Evolutionary conservation across 2,888 invertebrate genomes (phyloP), one percentile per base, ranked within the genome.

Genomic region (Actias luna): DNA sequence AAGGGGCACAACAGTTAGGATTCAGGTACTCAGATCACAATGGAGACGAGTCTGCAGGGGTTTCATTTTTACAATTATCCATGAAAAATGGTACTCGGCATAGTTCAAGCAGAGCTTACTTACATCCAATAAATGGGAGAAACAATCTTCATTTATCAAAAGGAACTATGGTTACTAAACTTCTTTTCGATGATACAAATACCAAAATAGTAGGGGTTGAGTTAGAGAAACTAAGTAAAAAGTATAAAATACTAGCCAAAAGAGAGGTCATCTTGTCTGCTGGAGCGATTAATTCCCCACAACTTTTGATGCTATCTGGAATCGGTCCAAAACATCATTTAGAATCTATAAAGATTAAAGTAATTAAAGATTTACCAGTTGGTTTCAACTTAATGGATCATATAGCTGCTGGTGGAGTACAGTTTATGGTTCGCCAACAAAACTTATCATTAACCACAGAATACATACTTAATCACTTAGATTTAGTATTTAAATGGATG

Each of bases 221-320:
- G 77, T 92, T 94, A 72, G 84, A 93, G 50, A 94, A 94, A 79
- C 82, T 87, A 27, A 92, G 91, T 1, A 88, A 80, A 59, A 88
- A 88, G 67, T 91, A 89, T 67, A 90, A 90, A 68, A 94, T 95
- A 57, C 84, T 92, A 69, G 95, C 95, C 1, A 93, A 87, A 52
- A 95, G 94, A 75, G 96, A 96, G 85, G 94, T 97, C 0, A 95
- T 97, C 63, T 69, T 97, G 42, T 94, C 95, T 50, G 96, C 96
- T 0, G 97, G 97, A 5, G 94, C 96, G 4, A 94, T 97, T 36
- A 95, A 96, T 83, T 94, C 96, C 7, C 96, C 97, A 0, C 96
- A 97, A 79, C 78, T 97, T 7, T 85, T 98, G 22, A 95, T 97
- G 95, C 82, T 97, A 18, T 97, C 97, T 2, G 97, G 97, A 4